Evolutionary conservation across 1,140 invertebrate species (phyloP).

Genomic region (Eueides isabella): DNA sequence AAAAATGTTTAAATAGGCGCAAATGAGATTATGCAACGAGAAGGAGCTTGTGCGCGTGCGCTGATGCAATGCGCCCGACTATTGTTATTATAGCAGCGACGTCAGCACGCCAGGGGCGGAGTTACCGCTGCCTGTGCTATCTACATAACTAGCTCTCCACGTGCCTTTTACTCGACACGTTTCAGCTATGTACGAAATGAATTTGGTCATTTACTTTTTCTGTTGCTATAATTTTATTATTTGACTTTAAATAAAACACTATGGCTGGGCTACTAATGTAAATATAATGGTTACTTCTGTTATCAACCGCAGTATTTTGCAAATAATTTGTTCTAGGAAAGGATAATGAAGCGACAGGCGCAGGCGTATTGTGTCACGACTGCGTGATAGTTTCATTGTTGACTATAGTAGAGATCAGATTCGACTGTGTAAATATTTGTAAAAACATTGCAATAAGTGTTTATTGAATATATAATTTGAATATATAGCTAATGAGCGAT

Average conservation of each 20-base stretch:
- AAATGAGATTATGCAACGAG: slow-evolving; percentile 47
- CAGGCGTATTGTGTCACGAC: slow-evolving; percentile 46
- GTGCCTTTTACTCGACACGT: slow-evolving; percentile 12
- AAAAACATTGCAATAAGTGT: not conserved
- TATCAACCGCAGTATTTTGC: slow-evolving; percentile 45
- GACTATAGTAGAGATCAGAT: not conserved
- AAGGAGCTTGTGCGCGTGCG: slow-evolving; percentile 44
- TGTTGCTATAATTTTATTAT: not conserved
- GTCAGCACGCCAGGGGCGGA: slow-evolving; percentile 46
- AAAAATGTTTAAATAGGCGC: slow-evolving; percentile 24
- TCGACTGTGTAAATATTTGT: not conserved
- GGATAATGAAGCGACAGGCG: slow-evolving; percentile 48
- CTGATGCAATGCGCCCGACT: slow-evolving; percentile 53
- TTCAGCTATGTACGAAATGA: not conserved
- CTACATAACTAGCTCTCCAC: slow-evolving; percentile 28
- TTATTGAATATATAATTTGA: not conserved
- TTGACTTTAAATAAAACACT: not conserved
- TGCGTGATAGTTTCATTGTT: not conserved
- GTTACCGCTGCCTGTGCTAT: slow-evolving; percentile 26
- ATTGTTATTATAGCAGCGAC: slow-evolving; percentile 51
- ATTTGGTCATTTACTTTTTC: not conserved
- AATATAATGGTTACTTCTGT: not conserved
- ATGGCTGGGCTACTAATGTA: not conserved
- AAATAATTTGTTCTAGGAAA: slow-evolving; percentile 51
- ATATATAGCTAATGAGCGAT: too few relatives aligned